Evolutionary conservation across 1,140 invertebrate species (phyloP), one percentile per base, ranked within the genome.

Genomic region (Sycobia sp.): DNA sequence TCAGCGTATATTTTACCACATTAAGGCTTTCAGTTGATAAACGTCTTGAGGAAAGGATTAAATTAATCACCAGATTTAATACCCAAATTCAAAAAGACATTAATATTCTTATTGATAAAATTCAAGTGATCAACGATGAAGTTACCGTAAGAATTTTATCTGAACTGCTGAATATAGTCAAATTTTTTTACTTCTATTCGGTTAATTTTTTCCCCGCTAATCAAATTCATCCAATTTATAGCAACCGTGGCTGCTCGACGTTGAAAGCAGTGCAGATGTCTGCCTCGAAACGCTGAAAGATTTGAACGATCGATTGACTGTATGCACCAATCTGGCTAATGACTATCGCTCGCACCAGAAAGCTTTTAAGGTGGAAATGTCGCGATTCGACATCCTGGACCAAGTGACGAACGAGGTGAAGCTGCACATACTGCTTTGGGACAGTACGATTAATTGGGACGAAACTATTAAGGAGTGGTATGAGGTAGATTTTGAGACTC

Each of bases 381-480:
- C 89, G 3, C 86, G 91, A 73, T 89, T 92, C 71, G 92, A 94
- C 38, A 84, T 88, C 14, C 79, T 96, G 43, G 91, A 93, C 60
- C 87, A 91, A 73, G 88, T 90, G 0, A 85, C 88, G 64, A 89
- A 85, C 58, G 90, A 94, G 67, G 85, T 94, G 1, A 91, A 89
- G 70, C 76, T 94, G 23, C 86, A 92, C 39, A 87, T 88, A 73
- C 82, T 91, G 38, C 76, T 96, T 0, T 94, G 92, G 89, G 88
- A 90, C 38, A 89, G 87, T 38, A 78, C 90, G 2, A 85, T 86
- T 27, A 84, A 87, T 27, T 95, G 92, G 92, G 85, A 88, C 7
- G 72, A 75, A 63, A 76, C 82, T 7, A 54, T 89, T 8, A 70
- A 79, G 4, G 79, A 85, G 43, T 90, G 90, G 90, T 87, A 86